Base-by-base conservation (phyloP, 2,113 vertebrate genomes). In the Podarcis raffonei region DNA sequence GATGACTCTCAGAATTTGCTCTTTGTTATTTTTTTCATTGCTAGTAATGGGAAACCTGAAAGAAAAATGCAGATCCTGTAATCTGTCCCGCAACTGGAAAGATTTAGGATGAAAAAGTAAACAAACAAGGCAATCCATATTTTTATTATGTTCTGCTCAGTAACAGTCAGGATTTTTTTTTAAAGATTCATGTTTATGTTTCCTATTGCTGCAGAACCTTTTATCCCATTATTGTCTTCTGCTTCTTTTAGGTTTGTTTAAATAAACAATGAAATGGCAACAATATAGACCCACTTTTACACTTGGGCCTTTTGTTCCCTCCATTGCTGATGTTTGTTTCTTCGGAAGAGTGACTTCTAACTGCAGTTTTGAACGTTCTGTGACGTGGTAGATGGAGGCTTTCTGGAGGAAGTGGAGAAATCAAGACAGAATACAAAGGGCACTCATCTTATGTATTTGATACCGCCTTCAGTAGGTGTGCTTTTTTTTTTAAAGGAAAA, bases 1-100 rank as follows among this genome's bases (percentile, higher is more conserved):
- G 76, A 25, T 92, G 81, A 85, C 1, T 0, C 91, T 92, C 35
- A 35, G n/a, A 3, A 69, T 39, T 86, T 68, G 62, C 37, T 37
- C 9, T 37, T 76, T 32, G 25, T 94, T 94, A 71, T 92, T 94
- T 90, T 92, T 81, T 53, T n/a, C 15, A 92, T 89, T 15, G 35
- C 27, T 5, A 62, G 59, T 82, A 88, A 32, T 83, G 8, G 37
- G 62, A 62, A 68, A 53, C 9, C 59, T 66, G 77, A 84, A 48
- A 53, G 53, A 0, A 48, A 75, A n/a, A 89, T 13, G 25, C 39
- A 16, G 65, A 76, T 18, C 74, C 39, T 76, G 71, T 69, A 90
- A 84, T 83, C 84, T 89, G 18, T 84, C 72, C 81, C 81, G 68
- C 92, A 74, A 0, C 0, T 76, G 0, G 0, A 53, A 59, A 92